These are phyloP conservation scores for Pelmatolapia mariae DNA, from an alignment of 2,113 vertebrate species.

Conservation along the genomic window DNA sequence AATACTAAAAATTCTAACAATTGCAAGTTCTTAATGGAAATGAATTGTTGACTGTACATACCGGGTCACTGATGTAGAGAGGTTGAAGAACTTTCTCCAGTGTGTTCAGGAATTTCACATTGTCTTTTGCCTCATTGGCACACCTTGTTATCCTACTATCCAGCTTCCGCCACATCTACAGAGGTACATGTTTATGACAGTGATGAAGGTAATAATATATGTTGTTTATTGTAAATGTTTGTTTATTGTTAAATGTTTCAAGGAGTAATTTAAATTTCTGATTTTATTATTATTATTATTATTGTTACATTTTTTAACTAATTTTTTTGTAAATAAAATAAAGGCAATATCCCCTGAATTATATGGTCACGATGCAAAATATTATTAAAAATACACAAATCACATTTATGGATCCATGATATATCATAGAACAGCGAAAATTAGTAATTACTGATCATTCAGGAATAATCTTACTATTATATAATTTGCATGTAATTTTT, in stretches of 20 bases:
- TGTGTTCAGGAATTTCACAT: conserved; percentile 76
- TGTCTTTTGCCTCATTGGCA: conserved; percentile 83
- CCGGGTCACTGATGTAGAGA: conserved; percentile 78
- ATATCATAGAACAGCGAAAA: neutral
- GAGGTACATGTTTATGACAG: neutral
- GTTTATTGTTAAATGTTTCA: neutral
- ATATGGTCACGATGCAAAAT: neutral
- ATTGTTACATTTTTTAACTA: neutral
- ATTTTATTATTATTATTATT: neutral
- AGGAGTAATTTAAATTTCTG: neutral
- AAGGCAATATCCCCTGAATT: neutral
- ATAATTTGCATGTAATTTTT: neutral
- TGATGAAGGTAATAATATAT: neutral
- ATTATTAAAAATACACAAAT: neutral
- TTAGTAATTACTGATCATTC: neutral
- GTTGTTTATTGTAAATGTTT: neutral
- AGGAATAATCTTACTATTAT: neutral
- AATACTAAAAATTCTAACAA: neutral
- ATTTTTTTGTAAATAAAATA: neutral
- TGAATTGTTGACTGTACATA: conserved; percentile 28
- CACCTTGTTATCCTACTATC: conserved; percentile 78
- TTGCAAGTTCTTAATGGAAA: neutral
- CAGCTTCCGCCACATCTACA: conserved; percentile 77
- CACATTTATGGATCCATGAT: neutral
- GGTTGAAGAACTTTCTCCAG: conserved; percentile 80